A percentile compares a stretch with the other conserved stretches of the same genome.
Evolutionary conservation across 2,113 vertebrate genomes (phyloP).

Genomic region (Cyanoramphus novaezelandiae): DNA sequence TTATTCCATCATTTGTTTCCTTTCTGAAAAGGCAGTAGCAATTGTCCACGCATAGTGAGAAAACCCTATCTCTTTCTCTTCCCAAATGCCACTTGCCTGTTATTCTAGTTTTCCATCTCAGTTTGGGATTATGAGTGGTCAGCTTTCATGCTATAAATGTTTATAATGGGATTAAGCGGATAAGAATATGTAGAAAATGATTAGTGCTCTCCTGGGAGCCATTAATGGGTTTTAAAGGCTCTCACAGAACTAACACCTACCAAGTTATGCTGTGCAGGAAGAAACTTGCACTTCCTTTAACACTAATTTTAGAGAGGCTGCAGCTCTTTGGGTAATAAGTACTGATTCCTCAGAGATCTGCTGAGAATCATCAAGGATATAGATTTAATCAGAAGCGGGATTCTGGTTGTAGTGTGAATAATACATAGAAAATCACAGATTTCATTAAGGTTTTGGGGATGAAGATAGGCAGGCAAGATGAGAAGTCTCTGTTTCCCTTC

Average conservation of each 20-base stretch:
- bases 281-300: background rate
- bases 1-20: background rate
- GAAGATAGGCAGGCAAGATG: background rate
- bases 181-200: slow-evolving; percentile 17
- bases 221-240: background rate
- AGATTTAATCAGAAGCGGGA: background rate
- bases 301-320: slow-evolving; percentile 6
- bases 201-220: slow-evolving; percentile 16
- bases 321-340: background rate
- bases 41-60: background rate
- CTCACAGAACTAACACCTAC: background rate
- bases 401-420: background rate
- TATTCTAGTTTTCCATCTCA: background rate
- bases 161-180: background rate
- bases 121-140: background rate
- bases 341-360: background rate
- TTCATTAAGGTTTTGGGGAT: background rate
- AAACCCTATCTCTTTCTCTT: background rate
- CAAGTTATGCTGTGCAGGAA: background rate
- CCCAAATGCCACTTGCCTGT: background rate
- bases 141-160: background rate
- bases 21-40: background rate
- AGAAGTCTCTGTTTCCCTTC: background rate
- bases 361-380: background rate
- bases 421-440: background rate